Conservation (phyloP, 2,888 invertebrate genomes). For the Theodoxus fluviatilis region DNA sequence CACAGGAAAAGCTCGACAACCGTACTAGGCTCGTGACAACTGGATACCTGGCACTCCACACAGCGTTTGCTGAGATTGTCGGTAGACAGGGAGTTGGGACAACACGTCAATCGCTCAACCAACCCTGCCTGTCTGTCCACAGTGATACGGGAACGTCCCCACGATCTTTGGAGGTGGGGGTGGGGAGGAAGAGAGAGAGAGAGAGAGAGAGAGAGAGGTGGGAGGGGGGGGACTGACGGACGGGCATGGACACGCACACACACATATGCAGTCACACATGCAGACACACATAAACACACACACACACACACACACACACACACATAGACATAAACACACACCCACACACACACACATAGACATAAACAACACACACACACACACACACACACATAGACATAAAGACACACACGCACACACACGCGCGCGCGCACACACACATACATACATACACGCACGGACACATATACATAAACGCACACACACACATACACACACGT, state of each 20-base stretch:
- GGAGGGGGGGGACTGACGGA: not conserved
- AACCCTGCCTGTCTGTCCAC: no score
- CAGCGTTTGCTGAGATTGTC: no score
- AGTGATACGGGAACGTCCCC: no score
- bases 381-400: not conserved
- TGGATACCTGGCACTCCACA: no score
- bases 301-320: not conserved
- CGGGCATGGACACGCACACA: not conserved
- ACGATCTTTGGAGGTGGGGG: no score
- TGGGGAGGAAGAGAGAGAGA: not conserved
- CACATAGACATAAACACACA: not conserved
- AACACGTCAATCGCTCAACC: no score
- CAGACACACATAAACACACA: not conserved
- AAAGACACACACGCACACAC: slow-evolving; percentile 4
- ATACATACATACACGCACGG: not conserved
- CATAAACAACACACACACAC: not conserved
- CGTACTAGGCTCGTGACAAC: no score
- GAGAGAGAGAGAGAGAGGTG: not conserved
- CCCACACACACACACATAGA: not conserved
- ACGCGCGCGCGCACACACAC: not conserved
- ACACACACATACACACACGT: not conserved
- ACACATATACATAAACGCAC: not conserved
- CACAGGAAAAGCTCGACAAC: no score
- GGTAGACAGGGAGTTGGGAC: no score
- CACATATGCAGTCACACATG: not conserved